Conservation (phyloP, 2,113 vertebrate species). For the Ranitomeya variabilis region DNA sequence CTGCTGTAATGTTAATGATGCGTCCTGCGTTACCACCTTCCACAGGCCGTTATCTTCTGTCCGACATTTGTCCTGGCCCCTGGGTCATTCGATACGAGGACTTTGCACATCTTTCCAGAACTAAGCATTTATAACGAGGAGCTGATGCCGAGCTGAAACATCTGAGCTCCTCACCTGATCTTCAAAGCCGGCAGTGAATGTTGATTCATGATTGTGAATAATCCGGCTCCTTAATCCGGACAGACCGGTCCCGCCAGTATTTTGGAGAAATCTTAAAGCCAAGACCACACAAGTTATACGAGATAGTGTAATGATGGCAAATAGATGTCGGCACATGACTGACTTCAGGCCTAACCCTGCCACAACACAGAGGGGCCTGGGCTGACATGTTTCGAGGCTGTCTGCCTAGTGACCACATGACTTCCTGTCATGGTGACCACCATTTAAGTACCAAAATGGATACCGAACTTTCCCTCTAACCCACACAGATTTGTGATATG, state of each 20-base stretch:
- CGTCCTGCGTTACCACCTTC: too few relatives aligned
- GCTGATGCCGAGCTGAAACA: background rate
- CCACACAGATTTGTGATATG: too few relatives aligned
- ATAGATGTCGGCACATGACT: background rate
- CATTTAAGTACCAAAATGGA: background rate
- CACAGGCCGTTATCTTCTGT: background rate
- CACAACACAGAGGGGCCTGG: background rate
- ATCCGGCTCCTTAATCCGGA: slow-evolving; percentile 26
- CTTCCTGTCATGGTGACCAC: background rate
- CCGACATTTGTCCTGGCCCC: background rate
- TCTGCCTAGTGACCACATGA: background rate
- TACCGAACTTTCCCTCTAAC: too few relatives aligned
- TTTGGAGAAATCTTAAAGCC: background rate
- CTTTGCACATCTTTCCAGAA: too few relatives aligned
- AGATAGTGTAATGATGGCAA: background rate
- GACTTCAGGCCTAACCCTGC: background rate
- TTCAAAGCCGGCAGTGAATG: slow-evolving; percentile 2
- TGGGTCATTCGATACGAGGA: background rate
- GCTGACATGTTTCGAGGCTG: background rate
- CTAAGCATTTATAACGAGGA: too few relatives aligned
- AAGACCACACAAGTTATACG: slow-evolving; percentile 9
- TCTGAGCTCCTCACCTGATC: slow-evolving; percentile 18
- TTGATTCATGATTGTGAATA: background rate
- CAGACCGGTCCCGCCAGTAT: slow-evolving; percentile 20
- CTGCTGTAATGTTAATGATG: too few relatives aligned